Evolutionary conservation across 2,888 invertebrate species (phyloP).

Genomic region (Ypsolopha sequella): DNA sequence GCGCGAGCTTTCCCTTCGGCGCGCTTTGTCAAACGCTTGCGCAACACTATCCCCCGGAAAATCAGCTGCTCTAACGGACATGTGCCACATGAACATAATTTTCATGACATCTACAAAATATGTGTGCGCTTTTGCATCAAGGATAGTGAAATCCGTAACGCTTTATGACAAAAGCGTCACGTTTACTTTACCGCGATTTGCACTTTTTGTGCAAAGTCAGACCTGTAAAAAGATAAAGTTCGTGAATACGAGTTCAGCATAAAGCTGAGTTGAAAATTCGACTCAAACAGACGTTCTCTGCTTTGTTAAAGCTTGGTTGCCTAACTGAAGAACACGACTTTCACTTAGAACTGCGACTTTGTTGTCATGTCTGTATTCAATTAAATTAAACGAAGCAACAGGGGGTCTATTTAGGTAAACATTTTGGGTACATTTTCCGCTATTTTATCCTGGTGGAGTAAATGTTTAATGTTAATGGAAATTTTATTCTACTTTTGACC

Average conservation of each 20-base stretch:
- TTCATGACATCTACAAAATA: background rate
- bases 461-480: background rate
- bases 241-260: too few relatives aligned
- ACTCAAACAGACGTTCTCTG: background rate
- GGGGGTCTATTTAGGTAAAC: slow-evolving; percentile 40
- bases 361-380: slow-evolving; percentile 46
- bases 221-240: too few relatives aligned
- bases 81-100: background rate
- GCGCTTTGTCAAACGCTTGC: slow-evolving; percentile 11
- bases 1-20: too few relatives aligned
- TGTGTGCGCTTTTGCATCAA: background rate
- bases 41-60: too few relatives aligned
- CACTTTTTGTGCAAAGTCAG: too few relatives aligned
- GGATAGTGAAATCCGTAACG: background rate
- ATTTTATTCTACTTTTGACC: slow-evolving; percentile 10
- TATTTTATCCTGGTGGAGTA: too few relatives aligned
- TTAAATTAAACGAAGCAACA: slow-evolving; percentile 41
- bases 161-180: background rate
- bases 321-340: slow-evolving; percentile 24
- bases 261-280: too few relatives aligned
- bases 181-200: too few relatives aligned
- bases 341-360: slow-evolving; percentile 36
- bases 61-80: background rate
- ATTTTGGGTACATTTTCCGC: slow-evolving; percentile 39
- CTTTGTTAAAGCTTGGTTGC: slow-evolving; percentile 15